Conservation (phyloP, 2,797 vertebrate species). For the Cuniculus paca region DNA sequence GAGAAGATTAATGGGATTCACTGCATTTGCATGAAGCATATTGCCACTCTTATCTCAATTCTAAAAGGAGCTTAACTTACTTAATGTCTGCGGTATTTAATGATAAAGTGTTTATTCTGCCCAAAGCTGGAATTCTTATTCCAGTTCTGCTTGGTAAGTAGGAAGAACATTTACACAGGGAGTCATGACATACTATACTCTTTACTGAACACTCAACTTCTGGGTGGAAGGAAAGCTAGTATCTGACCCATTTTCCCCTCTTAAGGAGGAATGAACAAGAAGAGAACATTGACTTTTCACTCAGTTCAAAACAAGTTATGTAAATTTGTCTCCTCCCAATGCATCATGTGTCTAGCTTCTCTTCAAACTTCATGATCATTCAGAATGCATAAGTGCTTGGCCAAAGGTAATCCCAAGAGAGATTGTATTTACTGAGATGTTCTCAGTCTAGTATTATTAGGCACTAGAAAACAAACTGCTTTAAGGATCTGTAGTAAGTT, state of each 20-base stretch:
- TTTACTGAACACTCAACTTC: conserved; percentile 63
- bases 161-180: conserved; percentile 49
- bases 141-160: conserved; percentile 29
- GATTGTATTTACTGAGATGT: conserved; percentile 45
- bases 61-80: conserved; percentile 84
- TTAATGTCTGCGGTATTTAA: conserved; percentile 55
- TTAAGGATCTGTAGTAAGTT: conserved; percentile 45
- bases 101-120: conserved; percentile 74
- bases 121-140: conserved; percentile 81
- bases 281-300: conserved; percentile 53
- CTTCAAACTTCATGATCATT: conserved; percentile 47
- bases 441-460: conserved; percentile 45
- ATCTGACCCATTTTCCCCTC: conserved; percentile 46
- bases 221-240: neutral
- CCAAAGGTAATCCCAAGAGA: conserved; percentile 35
- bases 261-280: conserved; percentile 6
- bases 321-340: conserved; percentile 38
- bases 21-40: conserved; percentile 85
- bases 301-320: conserved; percentile 33
- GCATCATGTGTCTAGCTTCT: conserved; percentile 26
- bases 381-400: neutral
- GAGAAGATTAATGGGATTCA: conserved; percentile 86
- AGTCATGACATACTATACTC: neutral
- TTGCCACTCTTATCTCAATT: conserved; percentile 81
- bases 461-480: conserved; percentile 51